Evolutionary conservation across 2,797 vertebrate genomes (phyloP).

Genomic region (Pelobates cultripes): DNA sequence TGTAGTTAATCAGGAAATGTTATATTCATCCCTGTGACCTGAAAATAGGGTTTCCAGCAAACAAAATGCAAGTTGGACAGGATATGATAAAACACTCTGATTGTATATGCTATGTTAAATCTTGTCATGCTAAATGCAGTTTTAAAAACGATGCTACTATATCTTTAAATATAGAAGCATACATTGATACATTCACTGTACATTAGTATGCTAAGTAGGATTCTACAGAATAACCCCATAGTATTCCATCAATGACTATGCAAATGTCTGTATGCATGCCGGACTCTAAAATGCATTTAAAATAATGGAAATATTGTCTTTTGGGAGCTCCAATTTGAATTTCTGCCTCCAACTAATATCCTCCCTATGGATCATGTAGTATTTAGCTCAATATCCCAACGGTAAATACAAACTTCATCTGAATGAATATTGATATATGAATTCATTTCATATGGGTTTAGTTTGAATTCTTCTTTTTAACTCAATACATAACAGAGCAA

Average conservation of each 20-base stretch:
- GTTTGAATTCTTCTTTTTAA: background rate
- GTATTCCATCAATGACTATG: background rate
- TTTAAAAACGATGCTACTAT: background rate
- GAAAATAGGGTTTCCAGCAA: too few relatives aligned
- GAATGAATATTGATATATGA: slow-evolving; percentile 39
- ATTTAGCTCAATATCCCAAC: slow-evolving; percentile 33
- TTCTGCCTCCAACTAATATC: slow-evolving; percentile 17
- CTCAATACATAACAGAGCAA: too few relatives aligned
- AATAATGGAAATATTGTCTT: background rate
- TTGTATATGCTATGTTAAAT: background rate
- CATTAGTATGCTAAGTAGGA: background rate
- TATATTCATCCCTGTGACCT: too few relatives aligned
- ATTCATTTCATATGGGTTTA: slow-evolving; percentile 16
- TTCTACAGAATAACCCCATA: background rate
- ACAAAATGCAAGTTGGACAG: background rate
- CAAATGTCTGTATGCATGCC: background rate
- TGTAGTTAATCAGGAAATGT: too few relatives aligned
- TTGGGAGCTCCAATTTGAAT: slow-evolving; percentile 23
- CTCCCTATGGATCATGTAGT: slow-evolving; percentile 15
- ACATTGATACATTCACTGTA: background rate
- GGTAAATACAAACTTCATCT: slow-evolving; percentile 37
- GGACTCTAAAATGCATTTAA: slow-evolving; percentile 11
- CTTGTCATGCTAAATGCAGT: background rate
- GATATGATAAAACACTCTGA: background rate
- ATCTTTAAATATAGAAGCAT: background rate